phyloP scores from a whole-genome alignment of 2,888 invertebrate genomes.

The Drosophila formosana region DNA sequence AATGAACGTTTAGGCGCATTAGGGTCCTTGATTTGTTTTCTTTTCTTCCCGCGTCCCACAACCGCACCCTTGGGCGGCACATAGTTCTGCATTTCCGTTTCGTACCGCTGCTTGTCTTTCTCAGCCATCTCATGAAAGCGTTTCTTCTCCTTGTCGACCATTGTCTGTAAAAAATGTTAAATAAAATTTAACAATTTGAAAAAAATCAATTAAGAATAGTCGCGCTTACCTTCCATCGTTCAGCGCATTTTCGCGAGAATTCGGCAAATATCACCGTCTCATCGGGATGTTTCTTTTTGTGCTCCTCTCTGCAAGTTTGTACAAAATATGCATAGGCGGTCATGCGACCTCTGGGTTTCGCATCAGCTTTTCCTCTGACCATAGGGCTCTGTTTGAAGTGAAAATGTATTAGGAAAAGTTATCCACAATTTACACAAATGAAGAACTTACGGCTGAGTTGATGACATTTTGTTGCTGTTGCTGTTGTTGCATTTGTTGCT shows the following conservation, averaged over 20 bases:
- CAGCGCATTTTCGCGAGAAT: conserved; percentile 99
- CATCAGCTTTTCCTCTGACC: conserved; percentile 87
- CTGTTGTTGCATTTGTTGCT: no score
- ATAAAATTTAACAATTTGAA: background rate
- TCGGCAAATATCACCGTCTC: conserved; percentile 99
- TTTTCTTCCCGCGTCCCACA: conserved; percentile 92
- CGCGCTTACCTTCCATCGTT: conserved; percentile 96
- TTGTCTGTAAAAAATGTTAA: conserved; percentile 88
- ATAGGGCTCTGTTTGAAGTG: conserved; percentile 82
- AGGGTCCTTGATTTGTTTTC: conserved; percentile 97
- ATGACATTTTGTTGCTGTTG: conserved; percentile 84
- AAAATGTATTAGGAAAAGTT: background rate
- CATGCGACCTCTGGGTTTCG: conserved; percentile 97
- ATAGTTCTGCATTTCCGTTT: conserved; percentile 98
- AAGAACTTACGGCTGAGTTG: conserved; percentile 78
- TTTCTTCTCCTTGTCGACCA: conserved; percentile 99
- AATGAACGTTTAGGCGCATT: conserved; percentile 99
- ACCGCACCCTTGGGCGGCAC: conserved; percentile 95
- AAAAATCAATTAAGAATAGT: background rate
- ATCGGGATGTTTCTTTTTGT: conserved; percentile 99
- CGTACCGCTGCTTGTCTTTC: conserved; percentile 98
- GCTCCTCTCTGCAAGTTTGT: conserved; percentile 99
- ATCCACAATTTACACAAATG: background rate
- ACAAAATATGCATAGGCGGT: conserved; percentile 99
- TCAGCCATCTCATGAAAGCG: conserved; percentile 99